These are phyloP conservation scores for Nothobranchius furzeri DNA, from an alignment of 2,113 vertebrate genomes.

Conservation along the genomic window DNA sequence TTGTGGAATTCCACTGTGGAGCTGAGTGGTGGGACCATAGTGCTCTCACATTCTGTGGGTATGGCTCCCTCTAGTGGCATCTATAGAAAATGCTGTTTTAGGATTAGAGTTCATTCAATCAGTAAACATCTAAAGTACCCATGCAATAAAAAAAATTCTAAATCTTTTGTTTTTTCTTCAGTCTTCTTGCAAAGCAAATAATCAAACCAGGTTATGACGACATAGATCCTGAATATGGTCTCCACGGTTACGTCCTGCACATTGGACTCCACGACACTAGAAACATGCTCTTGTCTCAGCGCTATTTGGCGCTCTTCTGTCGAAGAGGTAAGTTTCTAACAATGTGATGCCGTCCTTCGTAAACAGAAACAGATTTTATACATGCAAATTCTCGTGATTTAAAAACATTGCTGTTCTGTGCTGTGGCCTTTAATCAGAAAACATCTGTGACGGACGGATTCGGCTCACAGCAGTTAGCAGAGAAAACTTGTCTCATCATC, in stretches of 20 bases:
- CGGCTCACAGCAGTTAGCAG: conserved; percentile 64
- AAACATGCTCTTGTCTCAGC: conserved; percentile 78
- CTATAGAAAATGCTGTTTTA: conserved; percentile 1
- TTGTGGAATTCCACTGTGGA: background rate
- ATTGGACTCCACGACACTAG: conserved; percentile 82
- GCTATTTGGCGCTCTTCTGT: conserved; percentile 83
- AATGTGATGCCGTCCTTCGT: no score
- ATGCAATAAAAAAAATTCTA: background rate
- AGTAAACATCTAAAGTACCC: background rate
- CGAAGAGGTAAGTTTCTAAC: conserved; percentile 79
- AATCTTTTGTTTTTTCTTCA: conserved; percentile 52
- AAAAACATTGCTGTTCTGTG: background rate
- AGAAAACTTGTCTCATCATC: conserved; percentile 46
- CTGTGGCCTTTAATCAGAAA: conserved; percentile 54
- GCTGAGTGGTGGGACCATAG: background rate
- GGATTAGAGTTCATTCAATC: background rate
- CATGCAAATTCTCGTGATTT: no score
- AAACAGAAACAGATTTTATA: no score
- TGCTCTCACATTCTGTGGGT: conserved; percentile 21
- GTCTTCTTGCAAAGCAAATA: conserved; percentile 68
- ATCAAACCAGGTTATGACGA: conserved; percentile 78
- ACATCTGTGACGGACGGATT: conserved; percentile 66
- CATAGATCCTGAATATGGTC: conserved; percentile 83
- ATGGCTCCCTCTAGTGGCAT: conserved; percentile 76
- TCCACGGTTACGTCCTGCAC: conserved; percentile 86